Evolutionary conservation across 53 echinoderm and acorn worm species (phyloP).

Genomic region (Apostichopus leukothele): DNA sequence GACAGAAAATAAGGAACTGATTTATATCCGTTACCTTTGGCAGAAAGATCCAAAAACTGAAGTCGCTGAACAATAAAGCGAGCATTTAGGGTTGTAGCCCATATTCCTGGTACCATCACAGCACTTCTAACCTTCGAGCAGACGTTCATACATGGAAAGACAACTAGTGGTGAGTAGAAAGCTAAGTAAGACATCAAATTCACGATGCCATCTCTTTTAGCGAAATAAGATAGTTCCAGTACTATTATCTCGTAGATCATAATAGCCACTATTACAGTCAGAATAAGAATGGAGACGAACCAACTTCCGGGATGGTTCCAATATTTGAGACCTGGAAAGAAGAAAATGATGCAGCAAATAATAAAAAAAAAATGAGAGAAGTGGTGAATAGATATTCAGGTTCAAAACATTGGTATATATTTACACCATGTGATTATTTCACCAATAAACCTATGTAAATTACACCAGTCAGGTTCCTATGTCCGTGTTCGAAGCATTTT

Average conservation of each 20-base stretch:
- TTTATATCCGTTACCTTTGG: background rate
- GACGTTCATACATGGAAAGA: slow-evolving; percentile 37
- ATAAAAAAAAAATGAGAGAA: too few relatives aligned
- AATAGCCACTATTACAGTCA: background rate
- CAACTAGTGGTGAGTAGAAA: background rate
- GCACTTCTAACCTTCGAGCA: slow-evolving; percentile 11
- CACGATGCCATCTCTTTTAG: background rate
- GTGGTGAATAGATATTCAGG: too few relatives aligned
- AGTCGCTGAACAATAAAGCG: slow-evolving; percentile 21
- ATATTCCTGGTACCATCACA: background rate
- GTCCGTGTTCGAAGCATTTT: too few relatives aligned
- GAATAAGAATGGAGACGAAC: background rate
- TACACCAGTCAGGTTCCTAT: too few relatives aligned
- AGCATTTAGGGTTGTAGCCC: background rate
- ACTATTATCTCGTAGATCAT: background rate
- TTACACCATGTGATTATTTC: too few relatives aligned
- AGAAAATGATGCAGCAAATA: too few relatives aligned
- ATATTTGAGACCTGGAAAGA: background rate
- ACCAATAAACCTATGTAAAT: too few relatives aligned
- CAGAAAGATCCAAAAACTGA: slow-evolving; percentile 13
- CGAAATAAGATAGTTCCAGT: background rate
- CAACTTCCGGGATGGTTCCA: slow-evolving; percentile 42
- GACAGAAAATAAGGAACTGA: too few relatives aligned
- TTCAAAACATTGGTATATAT: too few relatives aligned
- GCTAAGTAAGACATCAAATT: slow-evolving; percentile 9